Base-by-base conservation (phyloP, 2,797 vertebrate genomes). In the Thalassophryne amazonica region DNA sequence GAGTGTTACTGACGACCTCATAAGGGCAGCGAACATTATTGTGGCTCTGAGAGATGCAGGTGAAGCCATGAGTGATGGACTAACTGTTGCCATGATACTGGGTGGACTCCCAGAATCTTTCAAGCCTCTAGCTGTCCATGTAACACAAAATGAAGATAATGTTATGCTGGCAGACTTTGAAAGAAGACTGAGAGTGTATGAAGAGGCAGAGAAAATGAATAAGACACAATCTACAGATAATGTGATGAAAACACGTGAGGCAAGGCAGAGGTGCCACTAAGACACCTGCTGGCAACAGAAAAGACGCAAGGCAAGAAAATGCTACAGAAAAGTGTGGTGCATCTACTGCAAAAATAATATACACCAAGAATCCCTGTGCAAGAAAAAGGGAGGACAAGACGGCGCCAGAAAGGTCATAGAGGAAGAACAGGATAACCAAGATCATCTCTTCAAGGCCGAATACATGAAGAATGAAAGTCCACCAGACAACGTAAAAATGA, bases 101-200 rank as follows among this genome's bases (percentile, higher is more conserved):
- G n/a, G n/a, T n/a, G n/a, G n/a, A n/a, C n/a, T n/a, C n/a, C n/a
- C n/a, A n/a, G n/a, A n/a, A n/a, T n/a, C n/a, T n/a, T n/a, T n/a
- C n/a, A n/a, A n/a, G n/a, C n/a, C n/a, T n/a, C n/a, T n/a, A n/a
- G n/a, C n/a, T n/a, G n/a, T n/a, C n/a, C n/a, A n/a, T n/a, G n/a
- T n/a, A n/a, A n/a, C n/a, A n/a, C 57, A 76, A 8, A 73, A 48
- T 2, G 33, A 72, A 5, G 63, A 72, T 0, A 29, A 19, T 0
- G 39, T 72, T 1, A 68, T 49, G 0, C 69, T 69, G 0, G 1
- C 37, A 17, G 53, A 79, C 17, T 73, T 79, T 5, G 76, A 73
- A 7, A 69, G 38, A 22, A 63, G 39, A 13, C 14, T 78, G 1
- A 1, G 43, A 1, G 3, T 51, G 5, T 73, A 39, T 43, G 50